phyloP scores from a whole-genome alignment of 2,797 vertebrate genomes.

The Valencia hispanica region DNA sequence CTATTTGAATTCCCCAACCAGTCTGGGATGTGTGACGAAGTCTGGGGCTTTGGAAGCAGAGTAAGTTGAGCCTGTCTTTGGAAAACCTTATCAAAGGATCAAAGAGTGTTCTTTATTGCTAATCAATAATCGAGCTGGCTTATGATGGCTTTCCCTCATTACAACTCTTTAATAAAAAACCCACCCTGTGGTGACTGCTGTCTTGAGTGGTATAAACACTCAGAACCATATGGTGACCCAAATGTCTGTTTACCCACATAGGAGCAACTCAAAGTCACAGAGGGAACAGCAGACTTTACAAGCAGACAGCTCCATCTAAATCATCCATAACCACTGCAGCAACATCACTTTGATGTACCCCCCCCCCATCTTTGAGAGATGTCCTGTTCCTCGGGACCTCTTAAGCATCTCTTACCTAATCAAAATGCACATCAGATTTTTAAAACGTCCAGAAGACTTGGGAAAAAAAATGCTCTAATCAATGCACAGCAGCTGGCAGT shows the following conservation, averaged over 20 bases:
- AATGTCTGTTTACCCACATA: conserved; percentile 51
- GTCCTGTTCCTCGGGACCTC: conserved; percentile 32
- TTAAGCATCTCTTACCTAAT: conserved; percentile 46
- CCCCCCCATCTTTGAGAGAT: conserved; percentile 12
- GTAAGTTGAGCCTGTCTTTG: conserved; percentile 58
- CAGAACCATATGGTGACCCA: conserved; percentile 41
- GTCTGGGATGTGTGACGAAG: conserved; percentile 37
- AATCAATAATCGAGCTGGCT: conserved; percentile 78
- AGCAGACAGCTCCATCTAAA: conserved; percentile 26
- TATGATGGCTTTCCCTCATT: conserved; percentile 80
- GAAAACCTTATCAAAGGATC: conserved; percentile 78
- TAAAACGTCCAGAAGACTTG: conserved; percentile 45
- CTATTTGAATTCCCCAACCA: conserved; percentile 44
- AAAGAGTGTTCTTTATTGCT: conserved; percentile 79
- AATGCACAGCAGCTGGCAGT: conserved; percentile 34
- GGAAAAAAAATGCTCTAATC: conserved; percentile 31
- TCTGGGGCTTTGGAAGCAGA: conserved; percentile 47
- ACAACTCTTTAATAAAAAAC: conserved; percentile 82
- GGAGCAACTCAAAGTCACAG: conserved; percentile 34
- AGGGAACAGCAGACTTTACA: conserved; percentile 3
- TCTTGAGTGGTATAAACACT: conserved; percentile 51
- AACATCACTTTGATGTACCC: conserved; percentile 35
- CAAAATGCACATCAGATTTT: conserved; percentile 39
- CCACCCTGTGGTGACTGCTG: conserved; percentile 70
- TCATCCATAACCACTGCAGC: conserved; percentile 25